Evolutionary conservation across 2,797 vertebrate species (phyloP).

Genomic region (Rallus crepitans): DNA sequence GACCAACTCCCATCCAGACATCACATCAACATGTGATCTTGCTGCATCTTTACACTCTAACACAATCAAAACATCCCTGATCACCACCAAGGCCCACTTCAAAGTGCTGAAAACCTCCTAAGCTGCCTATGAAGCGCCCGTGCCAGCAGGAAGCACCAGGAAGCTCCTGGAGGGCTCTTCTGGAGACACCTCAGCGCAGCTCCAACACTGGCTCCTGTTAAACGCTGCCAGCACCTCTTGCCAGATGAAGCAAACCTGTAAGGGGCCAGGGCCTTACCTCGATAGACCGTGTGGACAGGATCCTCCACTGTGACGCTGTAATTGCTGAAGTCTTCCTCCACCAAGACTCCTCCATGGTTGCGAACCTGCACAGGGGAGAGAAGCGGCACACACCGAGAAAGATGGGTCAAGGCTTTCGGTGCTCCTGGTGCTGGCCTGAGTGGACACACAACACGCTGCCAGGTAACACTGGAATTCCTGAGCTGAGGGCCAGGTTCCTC

Average conservation of each 20-base stretch:
- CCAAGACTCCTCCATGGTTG: constrained; percentile 87
- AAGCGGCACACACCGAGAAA: not conserved
- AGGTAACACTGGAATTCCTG: not conserved
- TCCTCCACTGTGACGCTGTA: constrained; percentile 89
- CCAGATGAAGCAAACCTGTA: not conserved
- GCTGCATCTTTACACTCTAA: not conserved
- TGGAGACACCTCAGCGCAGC: not conserved
- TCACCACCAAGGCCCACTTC: not conserved
- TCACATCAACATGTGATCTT: not conserved
- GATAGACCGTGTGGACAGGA: constrained; percentile 89
- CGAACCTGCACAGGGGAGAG: constrained; percentile 78
- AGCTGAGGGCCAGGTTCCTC: not conserved
- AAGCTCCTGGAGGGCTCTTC: not conserved
- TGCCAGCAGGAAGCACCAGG: not conserved
- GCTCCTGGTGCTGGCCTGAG: not conserved
- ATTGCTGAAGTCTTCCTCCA: constrained; percentile 92
- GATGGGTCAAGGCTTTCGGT: not conserved
- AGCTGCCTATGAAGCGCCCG: accelerated
- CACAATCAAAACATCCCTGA: not conserved
- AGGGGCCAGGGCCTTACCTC: constrained; percentile 80
- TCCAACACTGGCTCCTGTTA: not conserved
- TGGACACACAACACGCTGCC: not conserved
- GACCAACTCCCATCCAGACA: not conserved
- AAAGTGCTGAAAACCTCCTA: not conserved
- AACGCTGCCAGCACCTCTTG: not conserved